Evolutionary conservation across 2,113 vertebrate genomes (phyloP).

Genomic region (Lophotis ruficrista): DNA sequence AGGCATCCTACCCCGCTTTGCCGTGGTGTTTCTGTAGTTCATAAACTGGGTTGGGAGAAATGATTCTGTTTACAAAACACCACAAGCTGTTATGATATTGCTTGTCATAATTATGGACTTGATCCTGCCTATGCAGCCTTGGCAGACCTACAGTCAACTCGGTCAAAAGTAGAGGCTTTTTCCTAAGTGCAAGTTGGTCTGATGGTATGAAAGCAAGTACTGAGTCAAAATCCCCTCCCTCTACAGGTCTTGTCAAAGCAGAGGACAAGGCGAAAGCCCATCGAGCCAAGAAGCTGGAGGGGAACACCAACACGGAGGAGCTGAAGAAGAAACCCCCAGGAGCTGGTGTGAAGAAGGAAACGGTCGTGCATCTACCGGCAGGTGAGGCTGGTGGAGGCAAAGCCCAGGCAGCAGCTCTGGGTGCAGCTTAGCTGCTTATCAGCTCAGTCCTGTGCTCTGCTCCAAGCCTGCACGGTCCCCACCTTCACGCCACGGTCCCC

Average conservation of each 20-base stretch:
- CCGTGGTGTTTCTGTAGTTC: background rate
- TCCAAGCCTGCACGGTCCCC: background rate
- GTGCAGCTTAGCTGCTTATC: background rate
- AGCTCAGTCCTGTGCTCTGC: background rate
- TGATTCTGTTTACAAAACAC: background rate
- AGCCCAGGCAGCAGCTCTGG: background rate
- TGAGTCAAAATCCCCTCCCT: background rate
- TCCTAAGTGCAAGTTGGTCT: background rate
- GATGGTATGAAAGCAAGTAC: background rate
- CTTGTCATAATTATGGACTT: background rate
- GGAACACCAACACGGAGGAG: constrained; percentile 75
- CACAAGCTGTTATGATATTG: background rate
- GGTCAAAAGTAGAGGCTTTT: background rate
- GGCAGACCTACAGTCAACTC: background rate
- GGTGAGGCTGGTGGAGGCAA: constrained; percentile 40
- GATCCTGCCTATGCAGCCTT: background rate
- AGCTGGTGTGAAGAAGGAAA: constrained; percentile 79
- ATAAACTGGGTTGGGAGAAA: background rate
- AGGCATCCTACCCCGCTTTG: background rate
- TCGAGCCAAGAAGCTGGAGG: constrained; percentile 84
- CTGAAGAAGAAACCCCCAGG: constrained; percentile 78
- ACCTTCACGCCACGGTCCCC: background rate
- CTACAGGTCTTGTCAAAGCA: constrained; percentile 89
- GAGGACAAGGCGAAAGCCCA: constrained; percentile 93
- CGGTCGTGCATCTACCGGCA: constrained; percentile 15